A percentile compares a stretch with the other conserved stretches of the same genome.
Conservation (phyloP, 1,140 invertebrate species). For the Gonatopus flavifemur region DNA sequence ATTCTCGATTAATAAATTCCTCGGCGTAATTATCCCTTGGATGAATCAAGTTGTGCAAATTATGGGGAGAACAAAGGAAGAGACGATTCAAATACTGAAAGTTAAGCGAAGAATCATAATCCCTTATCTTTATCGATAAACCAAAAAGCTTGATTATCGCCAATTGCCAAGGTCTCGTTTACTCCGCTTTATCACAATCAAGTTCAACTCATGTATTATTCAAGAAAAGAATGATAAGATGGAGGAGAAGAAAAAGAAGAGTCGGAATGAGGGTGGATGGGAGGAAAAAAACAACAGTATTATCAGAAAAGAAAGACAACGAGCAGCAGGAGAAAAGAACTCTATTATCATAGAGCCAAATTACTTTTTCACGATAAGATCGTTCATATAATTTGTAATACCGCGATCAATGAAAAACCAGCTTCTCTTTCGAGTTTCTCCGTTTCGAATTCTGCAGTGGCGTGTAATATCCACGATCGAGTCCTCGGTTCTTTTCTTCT, state of each 20-base stretch:
- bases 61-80: too few relatives aligned
- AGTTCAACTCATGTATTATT: conserved; percentile 52
- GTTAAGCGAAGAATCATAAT: too few relatives aligned
- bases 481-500: neutral
- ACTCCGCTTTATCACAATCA: conserved; percentile 44
- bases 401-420: conserved; percentile 9
- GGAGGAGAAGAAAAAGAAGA: neutral
- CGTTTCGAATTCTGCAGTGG: neutral
- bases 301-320: too few relatives aligned
- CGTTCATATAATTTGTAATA: conserved; percentile 44
- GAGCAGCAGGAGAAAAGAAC: too few relatives aligned
- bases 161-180: conserved; percentile 28
- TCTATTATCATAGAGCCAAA: conserved; percentile 53
- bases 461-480: conserved; percentile 13
- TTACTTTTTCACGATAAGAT: conserved; percentile 51
- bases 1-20: too few relatives aligned
- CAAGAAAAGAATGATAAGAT: conserved; percentile 28
- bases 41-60: too few relatives aligned
- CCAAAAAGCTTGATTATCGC: conserved; percentile 34
- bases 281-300: conserved; percentile 32
- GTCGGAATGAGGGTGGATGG: conserved; percentile 10
- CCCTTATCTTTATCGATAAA: conserved; percentile 20
- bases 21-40: too few relatives aligned
- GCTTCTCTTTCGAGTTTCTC: conserved; percentile 17
- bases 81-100: too few relatives aligned